phyloP scores from a whole-genome alignment of 2,888 invertebrate species.

The Timema podura region DNA sequence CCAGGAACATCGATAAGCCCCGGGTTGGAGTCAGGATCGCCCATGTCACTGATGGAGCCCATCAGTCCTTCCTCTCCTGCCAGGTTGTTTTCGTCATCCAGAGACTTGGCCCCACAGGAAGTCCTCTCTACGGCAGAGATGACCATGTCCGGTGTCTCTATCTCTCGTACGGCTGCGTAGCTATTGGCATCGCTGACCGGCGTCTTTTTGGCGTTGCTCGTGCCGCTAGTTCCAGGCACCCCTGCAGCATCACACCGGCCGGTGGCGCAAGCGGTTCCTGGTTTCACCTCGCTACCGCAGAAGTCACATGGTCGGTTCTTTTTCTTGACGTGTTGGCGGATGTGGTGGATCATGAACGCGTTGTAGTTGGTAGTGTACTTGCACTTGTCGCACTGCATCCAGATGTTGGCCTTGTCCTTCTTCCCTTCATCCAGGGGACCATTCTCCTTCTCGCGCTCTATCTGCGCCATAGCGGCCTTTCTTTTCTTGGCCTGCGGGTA shows the following conservation, averaged over 20 bases:
- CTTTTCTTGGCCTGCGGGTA: constrained; percentile 32
- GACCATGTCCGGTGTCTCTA: neutral
- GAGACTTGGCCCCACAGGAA: no score
- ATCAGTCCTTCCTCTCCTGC: no score
- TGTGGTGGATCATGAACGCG: constrained; percentile 41
- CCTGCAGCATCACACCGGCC: no score
- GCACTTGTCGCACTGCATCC: constrained; percentile 44
- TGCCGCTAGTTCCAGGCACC: no score
- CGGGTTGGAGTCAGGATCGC: neutral
- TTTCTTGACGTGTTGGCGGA: constrained; percentile 37
- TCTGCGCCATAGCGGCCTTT: constrained; percentile 29
- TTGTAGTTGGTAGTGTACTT: constrained; percentile 42
- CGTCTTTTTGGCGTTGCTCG: no score
- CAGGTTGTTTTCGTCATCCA: no score
- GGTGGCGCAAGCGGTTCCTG: constrained; percentile 16
- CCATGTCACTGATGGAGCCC: neutral
- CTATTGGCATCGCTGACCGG: neutral
- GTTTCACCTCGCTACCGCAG: constrained; percentile 23
- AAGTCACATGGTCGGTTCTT: constrained; percentile 28
- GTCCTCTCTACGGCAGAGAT: no score
- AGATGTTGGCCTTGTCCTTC: constrained; percentile 31
- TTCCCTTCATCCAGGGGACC: constrained; percentile 15
- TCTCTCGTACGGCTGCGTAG: neutral
- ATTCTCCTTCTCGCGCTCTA: constrained; percentile 27
- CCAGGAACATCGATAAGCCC: no score